phyloP scores from a whole-genome alignment of 1,140 invertebrate genomes.

The Panagrolaimus sp. region DNA sequence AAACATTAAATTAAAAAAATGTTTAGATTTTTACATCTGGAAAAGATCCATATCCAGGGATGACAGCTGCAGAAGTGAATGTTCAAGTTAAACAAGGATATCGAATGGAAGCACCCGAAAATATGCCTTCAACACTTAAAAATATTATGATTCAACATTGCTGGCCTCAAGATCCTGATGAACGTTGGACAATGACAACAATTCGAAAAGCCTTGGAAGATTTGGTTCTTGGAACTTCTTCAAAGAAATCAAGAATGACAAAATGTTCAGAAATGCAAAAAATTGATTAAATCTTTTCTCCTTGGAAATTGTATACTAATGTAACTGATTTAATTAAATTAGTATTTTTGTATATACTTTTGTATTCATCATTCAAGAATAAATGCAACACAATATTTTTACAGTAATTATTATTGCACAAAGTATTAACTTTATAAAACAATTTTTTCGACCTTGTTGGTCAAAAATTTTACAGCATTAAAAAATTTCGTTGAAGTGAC shows the following conservation, averaged over 20 bases:
- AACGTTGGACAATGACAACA: conserved; percentile 34
- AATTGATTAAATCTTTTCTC: too few relatives aligned
- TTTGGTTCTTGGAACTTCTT: background rate
- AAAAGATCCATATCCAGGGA: conserved; percentile 33
- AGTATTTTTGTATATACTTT: too few relatives aligned
- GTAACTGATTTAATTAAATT: too few relatives aligned
- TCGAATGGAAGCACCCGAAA: conserved; percentile 36
- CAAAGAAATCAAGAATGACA: conserved; percentile 7
- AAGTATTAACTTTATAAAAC: too few relatives aligned
- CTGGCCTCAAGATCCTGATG: conserved; percentile 31
- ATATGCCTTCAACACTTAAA: conserved; percentile 31
- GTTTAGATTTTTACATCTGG: conserved; percentile 26
- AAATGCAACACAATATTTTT: too few relatives aligned
- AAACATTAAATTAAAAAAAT: too few relatives aligned
- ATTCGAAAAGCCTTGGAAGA: conserved; percentile 12
- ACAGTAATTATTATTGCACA: too few relatives aligned
- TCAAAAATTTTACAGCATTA: too few relatives aligned
- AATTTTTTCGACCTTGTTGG: too few relatives aligned
- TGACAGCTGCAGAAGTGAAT: conserved; percentile 45
- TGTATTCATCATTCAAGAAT: too few relatives aligned
- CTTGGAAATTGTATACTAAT: too few relatives aligned
- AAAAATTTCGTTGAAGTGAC: too few relatives aligned
- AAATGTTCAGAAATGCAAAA: conserved; percentile 1
- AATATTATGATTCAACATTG: conserved; percentile 34
- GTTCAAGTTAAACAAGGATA: conserved; percentile 37